Evolutionary conservation across 2,888 invertebrate genomes (phyloP), one percentile per base, ranked within the genome.

Genomic region (Drosophila hamatofila): DNA sequence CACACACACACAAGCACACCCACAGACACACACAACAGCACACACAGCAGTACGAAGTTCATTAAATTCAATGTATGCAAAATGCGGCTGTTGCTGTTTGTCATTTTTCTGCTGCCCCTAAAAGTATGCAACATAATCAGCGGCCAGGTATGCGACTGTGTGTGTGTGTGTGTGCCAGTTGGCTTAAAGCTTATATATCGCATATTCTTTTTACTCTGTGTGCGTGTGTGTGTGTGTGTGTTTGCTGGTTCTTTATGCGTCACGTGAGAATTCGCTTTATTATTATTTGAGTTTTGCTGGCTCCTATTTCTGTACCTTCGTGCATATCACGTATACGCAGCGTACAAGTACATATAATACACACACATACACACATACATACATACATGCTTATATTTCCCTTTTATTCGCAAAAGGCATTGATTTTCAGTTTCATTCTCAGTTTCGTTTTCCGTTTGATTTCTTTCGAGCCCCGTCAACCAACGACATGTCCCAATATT

Each of bases 231-330:
- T 59, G 33, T 57, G 49, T 65, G 59, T 68, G 60, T 57, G 69
- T 72, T 64, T 72, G 66, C 51, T 25, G 37, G 6, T 58, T 52
- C 71, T 81, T 88, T 85, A 85, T 88, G 88, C 81, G 90, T 87
- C 90, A 87, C 86, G 86, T 87, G 86, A 85, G 86, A 88, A 81
- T 87, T 85, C 80, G 73, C 77, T 81, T 89, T 86, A 89, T 89
- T 89, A 89, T 85, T 85, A 85, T 89, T 89, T 88, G 78, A 73
- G 55, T 86, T 78, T 51, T 21, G 61, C 46, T 62, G 41, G 39
- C n/a, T 68, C 27, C 59, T 46, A 62, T 56, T 52, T 56, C 25
- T 27, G 33, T 66, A 58, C 69, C 66, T 68, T 68, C 72, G 80
- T 78, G 80, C 83, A 86, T 56, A 83, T 86, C 86, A 63, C 86